Base-by-base conservation (phyloP, 2,113 vertebrate species). In the Lipotes vexillifer region DNA sequence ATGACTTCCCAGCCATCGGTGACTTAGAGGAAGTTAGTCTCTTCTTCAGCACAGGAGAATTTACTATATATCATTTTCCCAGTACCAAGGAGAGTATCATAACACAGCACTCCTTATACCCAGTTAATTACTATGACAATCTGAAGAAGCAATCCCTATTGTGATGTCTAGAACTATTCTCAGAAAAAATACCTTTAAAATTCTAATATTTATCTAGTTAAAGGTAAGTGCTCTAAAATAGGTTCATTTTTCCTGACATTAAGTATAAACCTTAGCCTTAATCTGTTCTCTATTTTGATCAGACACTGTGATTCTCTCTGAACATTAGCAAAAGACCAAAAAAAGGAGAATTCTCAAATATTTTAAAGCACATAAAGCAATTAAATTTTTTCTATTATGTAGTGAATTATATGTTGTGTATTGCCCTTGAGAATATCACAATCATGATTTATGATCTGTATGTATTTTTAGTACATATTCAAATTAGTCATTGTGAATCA, bases 401-500 rank as follows among this genome's bases (percentile, higher is more conserved):
- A 96, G 7, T 95, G 90, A 87, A 68, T 23, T 38, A 27, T 63
- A 8, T 78, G 14, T 68, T 74, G 46, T 77, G 0, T 88, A 68
- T 69, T 65, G 81, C 27, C n/a, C 75, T 46, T 96, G 8, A 96
- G 71, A 33, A 66, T 90, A 90, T 33, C 77, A 65, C 36, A 94
- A 52, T 29, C 65, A 74, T 87, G 63, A 97, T 84, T 91, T 97
- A 8, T 78, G 46, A 74, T 90, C 90, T 72, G 90, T 88, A 95
- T 97, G 33, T 93, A 89, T 97, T 88, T 98, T 93, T 91, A 96
- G 33, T 69, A 75, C 36, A 20, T 85, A 95, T 49, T 96, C 97
- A 95, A 97, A 91, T 95, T 92, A 97, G 65, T 59, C 97, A 97
- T 78, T 88, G 33, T 59, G 82, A 97, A 7, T 92, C 93, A 97